Evolutionary conservation across 1,140 invertebrate species (phyloP).

Genomic region (Tachypleus tridentatus): DNA sequence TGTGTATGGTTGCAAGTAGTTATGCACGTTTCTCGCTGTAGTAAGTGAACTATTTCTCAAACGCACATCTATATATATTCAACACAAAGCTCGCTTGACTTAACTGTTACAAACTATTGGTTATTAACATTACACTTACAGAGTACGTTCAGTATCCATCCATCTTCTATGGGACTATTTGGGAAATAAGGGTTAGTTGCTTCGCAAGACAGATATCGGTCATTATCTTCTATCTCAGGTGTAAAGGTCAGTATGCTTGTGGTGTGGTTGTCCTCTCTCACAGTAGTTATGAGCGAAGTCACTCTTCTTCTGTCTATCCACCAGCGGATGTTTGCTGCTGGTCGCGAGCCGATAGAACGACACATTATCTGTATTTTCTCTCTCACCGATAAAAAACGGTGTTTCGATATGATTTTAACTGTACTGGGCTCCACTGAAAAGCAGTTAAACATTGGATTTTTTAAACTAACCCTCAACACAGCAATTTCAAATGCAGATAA

Average conservation of each 20-base stretch:
- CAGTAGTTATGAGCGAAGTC: conserved; percentile 17
- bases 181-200: conserved; percentile 55
- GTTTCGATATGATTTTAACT: conserved; percentile 46
- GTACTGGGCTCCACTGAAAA: conserved; percentile 49
- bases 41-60: no score
- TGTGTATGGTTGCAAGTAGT: no score
- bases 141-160: conserved; percentile 71
- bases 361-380: conserved; percentile 24
- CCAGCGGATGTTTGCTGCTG: conserved; percentile 27
- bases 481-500: no score
- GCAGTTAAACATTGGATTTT: no score
- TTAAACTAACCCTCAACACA: no score
- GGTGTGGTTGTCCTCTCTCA: conserved; percentile 21
- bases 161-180: conserved; percentile 55
- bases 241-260: conserved; percentile 25
- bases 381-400: conserved; percentile 24
- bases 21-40: no score
- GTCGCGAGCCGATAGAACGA: conserved; percentile 24
- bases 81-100: no score
- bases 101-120: no score
- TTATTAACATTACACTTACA: conserved; percentile 45
- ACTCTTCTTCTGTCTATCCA: conserved; percentile 23
- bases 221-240: conserved; percentile 60
- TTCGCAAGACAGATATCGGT: conserved; percentile 66
- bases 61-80: no score